Base-by-base conservation (phyloP, 2,113 vertebrate genomes). In the Heteronetta atricapilla region DNA sequence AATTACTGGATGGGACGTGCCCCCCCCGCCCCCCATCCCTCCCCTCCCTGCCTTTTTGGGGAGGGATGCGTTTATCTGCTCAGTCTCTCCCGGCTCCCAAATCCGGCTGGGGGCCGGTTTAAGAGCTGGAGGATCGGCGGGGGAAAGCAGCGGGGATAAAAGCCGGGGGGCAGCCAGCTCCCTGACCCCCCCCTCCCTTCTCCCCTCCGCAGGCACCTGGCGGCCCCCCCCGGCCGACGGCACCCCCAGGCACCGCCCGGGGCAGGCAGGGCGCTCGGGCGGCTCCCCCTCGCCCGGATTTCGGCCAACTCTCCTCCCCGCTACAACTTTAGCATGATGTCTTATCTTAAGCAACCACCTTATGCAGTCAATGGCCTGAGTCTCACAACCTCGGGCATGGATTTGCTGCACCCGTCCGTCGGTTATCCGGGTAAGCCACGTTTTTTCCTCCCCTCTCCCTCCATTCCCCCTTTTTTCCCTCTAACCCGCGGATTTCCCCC, bases 331-430 rank as follows among this genome's bases (percentile, higher is more conserved):
- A 99, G 98, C 98, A 99, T 99, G 99, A 99, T 99, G 99, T 99
- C 99, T 97, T 99, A 99, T 98, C 98, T 99, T 97, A 99, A 99
- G 98, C 99, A 99, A 98, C 99, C 99, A 97, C 99, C 99, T 98
- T 99, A 99, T 62, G 98, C 99, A 93, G 99, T 99, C 97, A 99
- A 99, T 98, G 99, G 99, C 88, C 98, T 99, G 97, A 99, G 99
- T 90, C 98, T 99, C 98, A 99, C 99, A 96, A 98, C 99, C 95
- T 99, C 99, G 77, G 99, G 99, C 79, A 99, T 99, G 99, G 99
- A 99, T 96, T 97, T 99, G 88, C 98, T 99, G 84, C 99, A 99
- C 46, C 99, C 99, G 10, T 99, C 99, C n/a, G 99, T 99, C 96
- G 99, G 99, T 96, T 99, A 99, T 93, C 99, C 99, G 94, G 99